Base-by-base conservation (phyloP, 2,113 vertebrate species). In the Tupaia chinensis region DNA sequence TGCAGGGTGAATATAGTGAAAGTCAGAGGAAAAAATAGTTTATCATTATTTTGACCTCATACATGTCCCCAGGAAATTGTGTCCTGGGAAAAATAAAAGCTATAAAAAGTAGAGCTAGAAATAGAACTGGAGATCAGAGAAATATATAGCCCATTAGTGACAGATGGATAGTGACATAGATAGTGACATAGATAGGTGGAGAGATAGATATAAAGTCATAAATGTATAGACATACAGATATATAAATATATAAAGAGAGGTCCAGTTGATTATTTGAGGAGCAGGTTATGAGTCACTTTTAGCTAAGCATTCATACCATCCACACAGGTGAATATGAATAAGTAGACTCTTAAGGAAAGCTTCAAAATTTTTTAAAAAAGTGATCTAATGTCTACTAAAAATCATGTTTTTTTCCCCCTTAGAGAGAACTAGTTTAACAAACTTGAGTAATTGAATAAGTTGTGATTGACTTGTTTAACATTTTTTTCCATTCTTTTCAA, bases 401-500 rank as follows among this genome's bases (percentile, higher is more conserved):
- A 23, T 0, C 70, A 78, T 54, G 16, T 27, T 79, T 65, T 29
- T 16, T 17, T 8, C 27, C 25, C 23, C 25, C 54, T 77, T 34
- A 61, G 17, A 83, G 4, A 61, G 73, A 76, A 9, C 27, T 58
- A 63, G 76, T 9, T 81, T 8, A 66, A 23, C 20, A 53, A 60
- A 16, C 25, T 10, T 53, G 73, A 89, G 16, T 22, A 68, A 32
- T 68, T 85, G 19, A 85, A 53, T 84, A 78, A 34, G 2, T 25
- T 65, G 14, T 23, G 6, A 19, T 1, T 61, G 19, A 14, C 74
- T 79, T 83, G 65, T 3, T 76, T 53, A 54, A 94, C 0, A 44
- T 56, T n/a, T 29, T 92, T 93, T 74, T 11, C 23, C 60, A 83
- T 94, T 27, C 1, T 85, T 70, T 96, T 94, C 53, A 84, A 89